These are phyloP conservation scores for Cephus rjabovi DNA, from an alignment of 2,888 invertebrate species.

Conservation along the genomic window DNA sequence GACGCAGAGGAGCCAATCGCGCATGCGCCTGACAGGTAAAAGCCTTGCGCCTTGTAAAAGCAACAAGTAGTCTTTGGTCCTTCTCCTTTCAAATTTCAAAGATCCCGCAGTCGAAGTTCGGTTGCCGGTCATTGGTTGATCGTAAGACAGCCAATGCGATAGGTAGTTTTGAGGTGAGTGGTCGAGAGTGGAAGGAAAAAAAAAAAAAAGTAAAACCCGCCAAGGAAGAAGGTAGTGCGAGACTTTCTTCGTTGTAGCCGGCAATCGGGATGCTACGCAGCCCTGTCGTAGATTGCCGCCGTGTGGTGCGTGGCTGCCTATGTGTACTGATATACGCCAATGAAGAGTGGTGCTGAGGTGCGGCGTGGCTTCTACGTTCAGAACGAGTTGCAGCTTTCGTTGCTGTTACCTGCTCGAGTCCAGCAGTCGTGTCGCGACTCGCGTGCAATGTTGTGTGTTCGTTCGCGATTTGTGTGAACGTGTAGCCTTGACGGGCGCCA, in stretches of 20 bases:
- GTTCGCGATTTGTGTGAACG: slow-evolving; percentile 11
- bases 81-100: slow-evolving; percentile 17
- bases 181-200: slow-evolving; percentile 26
- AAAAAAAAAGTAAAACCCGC: slow-evolving; percentile 8
- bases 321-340: background rate
- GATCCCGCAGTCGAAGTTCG: slow-evolving; percentile 7
- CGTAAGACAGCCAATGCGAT: background rate
- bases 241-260: background rate
- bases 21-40: slow-evolving; percentile 39
- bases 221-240: slow-evolving; percentile 6
- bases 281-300: background rate
- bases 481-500: slow-evolving; percentile 56
- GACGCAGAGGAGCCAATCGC: slow-evolving; percentile 17
- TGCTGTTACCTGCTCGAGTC: background rate
- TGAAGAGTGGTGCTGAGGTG: background rate
- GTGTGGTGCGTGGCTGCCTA: background rate
- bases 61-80: slow-evolving; percentile 38
- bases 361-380: slow-evolving; percentile 6
- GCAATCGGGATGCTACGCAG: slow-evolving; percentile 1
- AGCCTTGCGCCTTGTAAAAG: slow-evolving; percentile 32
- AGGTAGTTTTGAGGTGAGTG: slow-evolving; percentile 20
- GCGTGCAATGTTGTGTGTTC: background rate
- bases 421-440: background rate
- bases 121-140: background rate
- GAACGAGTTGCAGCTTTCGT: background rate